phyloP scores from a whole-genome alignment of 2,113 vertebrate genomes.

The Mystacornis crossleyi region DNA sequence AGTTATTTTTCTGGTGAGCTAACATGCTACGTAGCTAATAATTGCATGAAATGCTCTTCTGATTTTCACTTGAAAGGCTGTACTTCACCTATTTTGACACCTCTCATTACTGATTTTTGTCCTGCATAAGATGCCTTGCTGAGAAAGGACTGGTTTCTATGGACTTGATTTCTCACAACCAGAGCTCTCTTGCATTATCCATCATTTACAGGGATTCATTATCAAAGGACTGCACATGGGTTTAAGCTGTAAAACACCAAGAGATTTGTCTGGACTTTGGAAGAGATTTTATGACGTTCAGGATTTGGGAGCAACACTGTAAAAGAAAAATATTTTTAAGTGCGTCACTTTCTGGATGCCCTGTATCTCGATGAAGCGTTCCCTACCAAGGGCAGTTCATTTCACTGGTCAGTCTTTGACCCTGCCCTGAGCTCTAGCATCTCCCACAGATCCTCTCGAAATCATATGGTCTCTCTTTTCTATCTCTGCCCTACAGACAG shows the following conservation, averaged over 20 bases:
- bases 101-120: not conserved
- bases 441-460: not conserved
- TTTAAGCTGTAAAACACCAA: conserved; percentile 15
- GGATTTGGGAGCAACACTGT: not conserved
- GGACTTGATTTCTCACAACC: not conserved
- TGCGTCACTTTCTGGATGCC: not conserved
- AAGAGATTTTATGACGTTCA: not conserved
- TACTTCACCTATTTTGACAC: not conserved
- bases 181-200: not conserved
- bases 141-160: not conserved
- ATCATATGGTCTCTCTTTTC: not conserved
- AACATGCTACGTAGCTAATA: not conserved
- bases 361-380: not conserved
- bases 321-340: not conserved
- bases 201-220: not conserved
- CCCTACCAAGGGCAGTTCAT: not conserved
- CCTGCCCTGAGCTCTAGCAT: not conserved
- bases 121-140: accelerated
- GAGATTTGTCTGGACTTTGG: conserved; percentile 23
- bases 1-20: not conserved
- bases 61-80: not conserved
- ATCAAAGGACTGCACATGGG: not conserved
- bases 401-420: not conserved
- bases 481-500: not conserved
- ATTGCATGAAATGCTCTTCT: not conserved